These are phyloP conservation scores for Cynaeus angustus DNA, from an alignment of 2,888 invertebrate species.

Conservation along the genomic window DNA sequence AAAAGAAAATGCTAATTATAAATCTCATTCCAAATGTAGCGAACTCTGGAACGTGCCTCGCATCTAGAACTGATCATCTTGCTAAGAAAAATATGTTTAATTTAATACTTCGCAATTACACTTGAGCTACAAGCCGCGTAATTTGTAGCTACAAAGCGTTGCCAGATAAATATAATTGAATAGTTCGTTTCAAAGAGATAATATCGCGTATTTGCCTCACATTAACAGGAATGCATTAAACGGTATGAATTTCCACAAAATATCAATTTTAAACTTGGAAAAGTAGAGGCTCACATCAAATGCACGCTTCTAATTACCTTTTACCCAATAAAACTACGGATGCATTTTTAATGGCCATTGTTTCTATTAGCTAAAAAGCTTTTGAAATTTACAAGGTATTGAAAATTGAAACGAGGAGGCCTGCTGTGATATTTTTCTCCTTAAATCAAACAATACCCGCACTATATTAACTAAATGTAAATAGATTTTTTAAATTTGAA, in stretches of 20 bases:
- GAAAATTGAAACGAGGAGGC: background rate
- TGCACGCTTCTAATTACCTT: constrained; percentile 1
- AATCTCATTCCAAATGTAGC: constrained; percentile 43
- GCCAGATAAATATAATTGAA: constrained; percentile 42
- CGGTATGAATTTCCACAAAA: background rate
- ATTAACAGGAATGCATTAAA: constrained; percentile 1
- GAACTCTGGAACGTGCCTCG: constrained; percentile 34
- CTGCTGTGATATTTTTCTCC: constrained; percentile 8
- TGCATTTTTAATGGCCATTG: constrained; percentile 1
- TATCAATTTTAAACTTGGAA: background rate
- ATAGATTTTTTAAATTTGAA: constrained; percentile 10
- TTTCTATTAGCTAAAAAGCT: background rate
- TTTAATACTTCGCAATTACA: constrained; percentile 43
- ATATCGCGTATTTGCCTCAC: constrained; percentile 17
- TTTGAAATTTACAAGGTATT: background rate
- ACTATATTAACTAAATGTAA: background rate
- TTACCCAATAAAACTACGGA: background rate
- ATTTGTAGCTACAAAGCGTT: constrained; percentile 38
- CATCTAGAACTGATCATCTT: constrained; percentile 37
- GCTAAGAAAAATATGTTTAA: constrained; percentile 43
- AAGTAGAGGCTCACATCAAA: background rate
- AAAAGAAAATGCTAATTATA: constrained; percentile 40
- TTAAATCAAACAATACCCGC: background rate
- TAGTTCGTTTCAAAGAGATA: constrained; percentile 43
- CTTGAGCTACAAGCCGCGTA: constrained; percentile 29